Percentiles rank a stretch among this genome's conserved stretches.
These are phyloP conservation scores for Plestiodon gilberti DNA, from an alignment of 2,113 vertebrate species.

Conservation along the genomic window DNA sequence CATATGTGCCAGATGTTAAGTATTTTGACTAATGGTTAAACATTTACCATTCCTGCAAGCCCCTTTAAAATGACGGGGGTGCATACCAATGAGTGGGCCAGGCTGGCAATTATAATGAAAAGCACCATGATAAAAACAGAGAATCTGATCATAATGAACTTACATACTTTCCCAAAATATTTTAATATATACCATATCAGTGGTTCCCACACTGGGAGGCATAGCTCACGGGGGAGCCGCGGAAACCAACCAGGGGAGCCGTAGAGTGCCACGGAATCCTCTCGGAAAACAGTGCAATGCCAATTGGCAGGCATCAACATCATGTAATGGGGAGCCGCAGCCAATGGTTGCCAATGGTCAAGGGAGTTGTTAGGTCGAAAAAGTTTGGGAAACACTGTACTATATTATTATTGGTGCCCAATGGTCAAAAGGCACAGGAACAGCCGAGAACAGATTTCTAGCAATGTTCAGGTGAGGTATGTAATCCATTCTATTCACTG, in stretches of 20 bases:
- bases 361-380: no score
- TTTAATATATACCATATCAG: not conserved
- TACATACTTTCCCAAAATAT: not conserved
- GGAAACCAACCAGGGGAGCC: no score
- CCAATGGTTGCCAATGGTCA: no score
- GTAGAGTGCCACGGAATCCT: no score
- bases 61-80: conserved; percentile 15
- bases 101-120: not conserved
- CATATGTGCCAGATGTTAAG: conserved; percentile 49
- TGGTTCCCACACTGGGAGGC: no score
- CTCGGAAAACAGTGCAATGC: no score
- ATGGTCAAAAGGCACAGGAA: not conserved
- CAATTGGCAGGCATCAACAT: no score
- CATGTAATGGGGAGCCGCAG: no score
- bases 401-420: not conserved
- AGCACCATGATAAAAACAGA: not conserved
- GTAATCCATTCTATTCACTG: not conserved
- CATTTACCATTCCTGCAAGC: conserved; percentile 27
- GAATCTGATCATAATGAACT: not conserved
- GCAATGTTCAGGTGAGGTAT: not conserved
- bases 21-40: conserved; percentile 29
- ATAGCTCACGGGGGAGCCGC: no score
- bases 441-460: not conserved
- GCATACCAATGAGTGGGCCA: not conserved
- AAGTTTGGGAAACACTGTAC: no score